phyloP scores from a whole-genome alignment of 2,888 invertebrate species.

The Chelonus formosanus region DNA sequence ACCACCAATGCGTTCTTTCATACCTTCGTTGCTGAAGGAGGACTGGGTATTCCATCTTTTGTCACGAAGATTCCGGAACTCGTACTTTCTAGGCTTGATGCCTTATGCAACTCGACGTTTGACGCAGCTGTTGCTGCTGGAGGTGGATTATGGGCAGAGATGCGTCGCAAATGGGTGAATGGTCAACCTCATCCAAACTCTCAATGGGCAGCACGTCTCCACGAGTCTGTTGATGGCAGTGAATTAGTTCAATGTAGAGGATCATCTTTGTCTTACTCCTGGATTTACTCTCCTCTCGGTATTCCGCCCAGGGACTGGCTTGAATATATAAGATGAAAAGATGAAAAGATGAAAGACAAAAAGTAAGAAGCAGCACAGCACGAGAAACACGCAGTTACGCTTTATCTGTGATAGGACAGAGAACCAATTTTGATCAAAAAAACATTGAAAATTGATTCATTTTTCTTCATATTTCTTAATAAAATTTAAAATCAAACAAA shows the following conservation, averaged over 20 bases:
- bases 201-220: constrained; percentile 18
- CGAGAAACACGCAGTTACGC: no score
- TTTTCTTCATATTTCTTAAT: no score
- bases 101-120: neutral
- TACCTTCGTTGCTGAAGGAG: constrained; percentile 7
- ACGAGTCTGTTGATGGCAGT: constrained; percentile 23
- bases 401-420: no score
- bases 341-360: no score
- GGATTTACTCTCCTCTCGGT: constrained; percentile 37
- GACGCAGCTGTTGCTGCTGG: no score
- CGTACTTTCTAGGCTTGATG: neutral
- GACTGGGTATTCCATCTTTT: constrained; percentile 13
- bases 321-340: no score
- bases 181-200: rapidly evolving
- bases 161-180: no score
- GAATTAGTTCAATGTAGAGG: constrained; percentile 20
- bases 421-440: no score
- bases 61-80: constrained; percentile 22
- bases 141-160: no score
- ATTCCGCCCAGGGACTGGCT: constrained; percentile 53
- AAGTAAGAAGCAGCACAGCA: no score
- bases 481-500: no score
- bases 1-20: constrained; percentile 15
- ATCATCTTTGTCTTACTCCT: neutral
- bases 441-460: no score